Evolutionary conservation across 1,140 invertebrate genomes (phyloP), one percentile per base, ranked within the genome.

Genomic region (Venturia canescens): DNA sequence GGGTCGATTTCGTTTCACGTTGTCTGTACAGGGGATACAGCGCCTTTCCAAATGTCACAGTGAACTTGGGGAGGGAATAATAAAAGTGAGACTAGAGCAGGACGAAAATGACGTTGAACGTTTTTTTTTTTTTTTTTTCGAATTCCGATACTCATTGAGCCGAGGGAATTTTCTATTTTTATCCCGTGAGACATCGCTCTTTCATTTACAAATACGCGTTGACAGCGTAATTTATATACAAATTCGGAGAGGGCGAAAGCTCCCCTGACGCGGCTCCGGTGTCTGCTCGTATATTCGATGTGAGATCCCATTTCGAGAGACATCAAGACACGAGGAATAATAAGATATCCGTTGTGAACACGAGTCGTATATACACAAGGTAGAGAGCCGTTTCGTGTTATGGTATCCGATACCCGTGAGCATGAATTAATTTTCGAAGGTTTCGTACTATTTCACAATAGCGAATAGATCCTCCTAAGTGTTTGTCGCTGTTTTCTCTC

Each of bases 271-370:
- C 4, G n/a, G n/a, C 66, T 69, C 66, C 66, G 66, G 31, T 69
- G 66, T 29, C 66, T n/a, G n/a, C n/a, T 69, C 66, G 66, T 69
- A 69, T 69, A 31, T 69, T 31, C 29, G 66, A 69, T 26, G 23
- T 13, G 60, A 63, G 21, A 13, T 9, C 53, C 16, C 66, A 69
- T 69, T 69, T 29, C 66, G 29, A 29, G 29, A 31, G 27, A 31
- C 60, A 63, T 63, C 60, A 31, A 9, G 66, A 69, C 66, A 31
- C 26, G 21, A 31, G 66, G 66, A 69, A 69, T 69, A 69, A 69
- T 69, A 31, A 69, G 26, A 69, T 69, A 69, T 69, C 66, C 9
- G 3, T 31, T 11, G 29, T 31, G 27, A 69, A 69, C 27, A 31
- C 21, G 66, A 69, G 29, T 31, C 66, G 66, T 31, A 16, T 21